phyloP scores from a whole-genome alignment of 2,113 vertebrate genomes.

The Bombycilla garrulus region DNA sequence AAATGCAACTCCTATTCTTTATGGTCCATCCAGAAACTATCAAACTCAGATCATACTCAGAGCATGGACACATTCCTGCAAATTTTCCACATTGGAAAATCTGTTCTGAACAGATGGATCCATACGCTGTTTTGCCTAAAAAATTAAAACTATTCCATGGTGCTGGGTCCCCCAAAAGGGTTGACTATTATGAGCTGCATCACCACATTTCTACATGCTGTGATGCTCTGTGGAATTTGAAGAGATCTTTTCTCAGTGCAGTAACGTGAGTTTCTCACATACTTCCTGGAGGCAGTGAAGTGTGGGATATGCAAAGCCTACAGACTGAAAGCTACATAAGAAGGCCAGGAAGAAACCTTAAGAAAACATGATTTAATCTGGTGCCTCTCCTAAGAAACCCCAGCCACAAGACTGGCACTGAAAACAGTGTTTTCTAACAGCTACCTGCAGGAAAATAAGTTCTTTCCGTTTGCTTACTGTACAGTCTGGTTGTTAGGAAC shows the following conservation, averaged over 20 bases:
- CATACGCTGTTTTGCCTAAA: not conserved
- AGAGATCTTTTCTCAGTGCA: not conserved
- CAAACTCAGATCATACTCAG: not conserved
- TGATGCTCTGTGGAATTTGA: not conserved
- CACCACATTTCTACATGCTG: not conserved
- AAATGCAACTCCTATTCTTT: not conserved
- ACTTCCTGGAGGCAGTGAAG: not conserved
- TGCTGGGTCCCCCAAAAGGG: not conserved
- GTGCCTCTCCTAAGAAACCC: not conserved
- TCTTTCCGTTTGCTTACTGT: not conserved
- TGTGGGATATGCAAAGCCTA: not conserved
- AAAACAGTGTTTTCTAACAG: not conserved
- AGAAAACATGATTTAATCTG: not conserved
- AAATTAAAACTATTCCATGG: not conserved
- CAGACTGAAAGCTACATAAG: not conserved
- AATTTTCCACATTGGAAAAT: not conserved
- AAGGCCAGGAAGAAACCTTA: not conserved
- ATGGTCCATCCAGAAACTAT: not conserved
- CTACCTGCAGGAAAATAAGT: not conserved
- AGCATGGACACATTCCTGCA: not conserved
- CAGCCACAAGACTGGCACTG: not conserved
- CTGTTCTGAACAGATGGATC: not conserved
- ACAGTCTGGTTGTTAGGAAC: not conserved
- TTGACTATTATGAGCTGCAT: not conserved
- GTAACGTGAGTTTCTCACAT: not conserved